phyloP scores from a whole-genome alignment of 2,888 invertebrate species.

The Bombyx huttoni region DNA sequence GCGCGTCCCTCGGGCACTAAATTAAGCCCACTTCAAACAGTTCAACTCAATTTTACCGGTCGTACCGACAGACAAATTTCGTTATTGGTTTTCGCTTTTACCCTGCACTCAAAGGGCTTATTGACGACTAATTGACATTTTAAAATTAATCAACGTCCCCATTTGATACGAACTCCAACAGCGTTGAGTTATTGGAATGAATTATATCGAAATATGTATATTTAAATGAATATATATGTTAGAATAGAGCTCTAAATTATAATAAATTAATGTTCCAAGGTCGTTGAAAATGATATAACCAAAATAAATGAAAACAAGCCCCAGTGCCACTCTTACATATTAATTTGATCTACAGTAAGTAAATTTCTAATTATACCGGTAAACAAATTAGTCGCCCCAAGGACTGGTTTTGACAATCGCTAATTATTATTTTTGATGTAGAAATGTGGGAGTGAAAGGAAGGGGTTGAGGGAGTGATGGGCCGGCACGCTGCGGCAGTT shows the following conservation, averaged over 20 bases:
- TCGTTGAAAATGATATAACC: no score
- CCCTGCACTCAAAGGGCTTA: background rate
- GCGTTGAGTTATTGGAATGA: background rate
- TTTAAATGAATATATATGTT: no score
- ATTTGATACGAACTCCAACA: background rate
- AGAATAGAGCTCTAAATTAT: background rate
- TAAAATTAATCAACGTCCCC: background rate
- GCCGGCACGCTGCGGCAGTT: constrained; percentile 16
- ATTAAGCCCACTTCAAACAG: constrained; percentile 25
- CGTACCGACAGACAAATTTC: constrained; percentile 12
- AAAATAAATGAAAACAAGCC: no score
- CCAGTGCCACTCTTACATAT: no score
- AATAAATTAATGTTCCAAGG: background rate
- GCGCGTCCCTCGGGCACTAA: constrained; percentile 13
- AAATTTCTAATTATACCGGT: background rate
- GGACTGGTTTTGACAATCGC: constrained; percentile 14
- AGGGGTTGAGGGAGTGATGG: constrained; percentile 12
- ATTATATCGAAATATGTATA: background rate
- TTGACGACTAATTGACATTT: background rate
- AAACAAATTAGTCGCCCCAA: background rate
- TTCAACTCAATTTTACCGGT: constrained; percentile 19
- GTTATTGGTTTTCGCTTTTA: constrained; percentile 6
- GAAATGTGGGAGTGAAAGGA: constrained; percentile 7
- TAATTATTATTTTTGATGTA: constrained; percentile 22
- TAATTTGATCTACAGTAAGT: background rate